A percentile compares a stretch with the other conserved stretches of the same genome.
Evolutionary conservation across 2,888 invertebrate genomes (phyloP).

Genomic region (Neoscelio sp.): DNA sequence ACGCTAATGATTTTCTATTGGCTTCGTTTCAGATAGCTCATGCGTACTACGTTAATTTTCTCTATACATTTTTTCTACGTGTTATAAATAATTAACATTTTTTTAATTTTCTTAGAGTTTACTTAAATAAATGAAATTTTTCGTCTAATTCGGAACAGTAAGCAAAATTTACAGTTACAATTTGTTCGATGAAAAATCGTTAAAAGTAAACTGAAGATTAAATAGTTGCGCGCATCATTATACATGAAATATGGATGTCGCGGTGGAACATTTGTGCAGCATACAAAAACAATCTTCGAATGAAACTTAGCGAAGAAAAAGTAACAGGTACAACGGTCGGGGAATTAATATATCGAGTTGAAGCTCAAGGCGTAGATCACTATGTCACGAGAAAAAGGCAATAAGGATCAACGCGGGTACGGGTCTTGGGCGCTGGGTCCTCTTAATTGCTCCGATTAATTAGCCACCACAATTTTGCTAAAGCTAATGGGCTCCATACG

Average conservation of each 20-base stretch:
- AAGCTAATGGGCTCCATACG: slow-evolving; percentile 78
- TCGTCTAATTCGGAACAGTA: too few relatives aligned
- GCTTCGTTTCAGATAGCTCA: too few relatives aligned
- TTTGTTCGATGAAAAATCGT: too few relatives aligned
- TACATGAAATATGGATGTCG: slow-evolving; percentile 49
- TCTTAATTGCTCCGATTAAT: slow-evolving; percentile 81
- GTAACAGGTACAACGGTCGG: slow-evolving; percentile 34
- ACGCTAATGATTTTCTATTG: too few relatives aligned
- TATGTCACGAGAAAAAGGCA: slow-evolving; percentile 58
- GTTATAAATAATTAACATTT: too few relatives aligned
- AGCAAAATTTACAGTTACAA: too few relatives aligned
- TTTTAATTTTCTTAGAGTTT: too few relatives aligned
- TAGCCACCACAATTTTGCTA: slow-evolving; percentile 78
- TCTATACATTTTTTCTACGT: too few relatives aligned
- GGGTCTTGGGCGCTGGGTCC: slow-evolving; percentile 54
- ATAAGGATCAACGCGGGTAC: slow-evolving; percentile 51
- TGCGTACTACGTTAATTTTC: too few relatives aligned
- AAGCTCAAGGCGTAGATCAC: slow-evolving; percentile 54
- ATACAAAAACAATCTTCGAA: slow-evolving; percentile 43
- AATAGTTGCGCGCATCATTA: slow-evolving; percentile 21
- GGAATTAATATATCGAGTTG: slow-evolving; percentile 56
- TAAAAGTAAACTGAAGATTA: background rate
- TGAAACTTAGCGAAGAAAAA: slow-evolving; percentile 52
- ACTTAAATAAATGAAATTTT: too few relatives aligned
- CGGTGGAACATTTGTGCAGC: slow-evolving; percentile 19